Evolutionary conservation across 92 coral and sea anemone genomes (phyloP).

Genomic region (Isaurus tuberculatus): DNA sequence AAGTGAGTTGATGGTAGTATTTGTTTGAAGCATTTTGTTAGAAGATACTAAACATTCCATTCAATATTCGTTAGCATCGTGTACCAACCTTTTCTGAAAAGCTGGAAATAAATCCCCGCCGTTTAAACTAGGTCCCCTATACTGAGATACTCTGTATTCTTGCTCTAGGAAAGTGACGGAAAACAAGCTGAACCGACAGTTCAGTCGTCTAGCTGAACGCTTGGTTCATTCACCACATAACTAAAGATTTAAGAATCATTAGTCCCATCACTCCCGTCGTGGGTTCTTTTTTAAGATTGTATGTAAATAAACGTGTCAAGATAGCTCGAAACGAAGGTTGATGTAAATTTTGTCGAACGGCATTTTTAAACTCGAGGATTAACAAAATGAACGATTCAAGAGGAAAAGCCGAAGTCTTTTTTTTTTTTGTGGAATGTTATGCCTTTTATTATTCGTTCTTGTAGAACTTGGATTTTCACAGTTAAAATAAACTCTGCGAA

Average conservation of each 20-base stretch:
- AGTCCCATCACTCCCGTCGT: neutral
- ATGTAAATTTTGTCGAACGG: neutral
- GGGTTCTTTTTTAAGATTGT: neutral
- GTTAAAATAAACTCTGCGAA: neutral
- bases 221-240: neutral
- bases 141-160: neutral
- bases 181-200: neutral
- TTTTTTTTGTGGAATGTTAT: neutral
- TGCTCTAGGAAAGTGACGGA: neutral
- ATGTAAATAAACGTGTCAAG: neutral
- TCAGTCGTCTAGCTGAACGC: neutral
- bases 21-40: too few species aligned
- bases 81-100: neutral
- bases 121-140: neutral
- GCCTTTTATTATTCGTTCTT: neutral
- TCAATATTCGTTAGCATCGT: too few species aligned
- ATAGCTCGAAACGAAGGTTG: neutral
- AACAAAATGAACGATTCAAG: too few species aligned
- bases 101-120: neutral
- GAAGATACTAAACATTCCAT: too few species aligned
- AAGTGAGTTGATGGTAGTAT: too few species aligned
- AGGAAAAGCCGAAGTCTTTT: neutral
- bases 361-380: neutral
- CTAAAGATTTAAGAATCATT: neutral
- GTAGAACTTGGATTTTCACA: neutral